Percentiles rank a stretch among this genome's conserved stretches.
phyloP scores from a whole-genome alignment of 2,113 vertebrate genomes.

The Gnathonemus longibarbis region DNA sequence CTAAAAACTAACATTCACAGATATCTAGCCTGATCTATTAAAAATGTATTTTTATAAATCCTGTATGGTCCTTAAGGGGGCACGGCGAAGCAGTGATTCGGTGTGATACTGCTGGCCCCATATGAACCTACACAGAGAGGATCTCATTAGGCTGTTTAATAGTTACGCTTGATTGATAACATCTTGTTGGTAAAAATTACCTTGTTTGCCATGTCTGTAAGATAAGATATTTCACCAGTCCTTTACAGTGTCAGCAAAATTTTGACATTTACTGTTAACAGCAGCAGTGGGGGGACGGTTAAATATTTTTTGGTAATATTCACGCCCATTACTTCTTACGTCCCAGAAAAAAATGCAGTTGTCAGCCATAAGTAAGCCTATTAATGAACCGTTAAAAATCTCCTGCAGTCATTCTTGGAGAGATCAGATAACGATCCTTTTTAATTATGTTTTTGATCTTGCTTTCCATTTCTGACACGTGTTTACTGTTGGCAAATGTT shows the following conservation, averaged over 20 bases:
- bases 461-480: not conserved
- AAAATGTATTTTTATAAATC: not conserved
- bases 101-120: not conserved
- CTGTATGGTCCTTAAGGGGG: not conserved
- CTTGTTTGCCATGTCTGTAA: not conserved
- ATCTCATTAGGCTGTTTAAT: not conserved
- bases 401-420: not conserved
- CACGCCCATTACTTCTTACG: not conserved
- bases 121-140: not conserved
- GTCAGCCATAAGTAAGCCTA: not conserved
- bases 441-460: not conserved
- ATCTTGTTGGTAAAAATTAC: not conserved
- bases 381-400: not conserved
- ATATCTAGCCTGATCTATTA: not conserved
- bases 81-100: not conserved
- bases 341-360: not conserved
- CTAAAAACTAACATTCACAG: not conserved
- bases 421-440: slow-evolving; percentile 1
- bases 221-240: not conserved
- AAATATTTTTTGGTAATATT: not conserved
- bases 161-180: not conserved
- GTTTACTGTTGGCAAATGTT: not conserved
- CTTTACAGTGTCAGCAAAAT: not conserved
- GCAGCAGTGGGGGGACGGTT: not conserved
- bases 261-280: not conserved